Base-by-base conservation (phyloP, 1,140 invertebrate genomes). In the Stratiolaelaps scimitus region DNA sequence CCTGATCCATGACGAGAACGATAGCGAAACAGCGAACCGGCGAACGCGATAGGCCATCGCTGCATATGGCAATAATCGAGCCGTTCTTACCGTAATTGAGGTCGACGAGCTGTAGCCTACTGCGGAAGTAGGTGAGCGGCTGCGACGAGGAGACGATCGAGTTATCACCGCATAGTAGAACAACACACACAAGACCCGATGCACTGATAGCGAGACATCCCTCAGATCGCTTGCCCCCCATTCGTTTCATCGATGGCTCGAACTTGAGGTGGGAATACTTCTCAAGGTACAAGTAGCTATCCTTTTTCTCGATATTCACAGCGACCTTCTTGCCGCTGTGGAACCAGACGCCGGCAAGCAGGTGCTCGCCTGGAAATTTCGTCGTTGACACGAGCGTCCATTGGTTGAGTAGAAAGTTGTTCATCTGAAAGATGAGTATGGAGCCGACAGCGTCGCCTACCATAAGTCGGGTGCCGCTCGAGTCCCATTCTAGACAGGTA, bases 401-500 rank as follows among this genome's bases (percentile, higher is more conserved):
- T n/a, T 87, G 83, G 74, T 89, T 90, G 0, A 92, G 76, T 29
- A 88, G 75, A 73, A 86, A 82, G 68, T 90, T 86, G 71, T 83
- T 83, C 66, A 85, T 83, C 67, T 80, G 82, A 79, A 83, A 92
- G 19, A 92, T 80, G 67, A 84, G 83, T 0, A 90, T 82, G 67
- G 81, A 81, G 1, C 89, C 89, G 47, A 78, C 81, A 47, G 82
- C 80, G 70, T 87, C 87, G 0, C 82, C 86, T 0, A 90, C 78
- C 0, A 91, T 78, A 1, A 92, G 72, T 68, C 86, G 82, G 64
- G 85, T 84, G 7, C 88, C 88, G 67, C 83, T 82, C 34, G 83
- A 77, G 76, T 89, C 87, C 89, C 89, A 92, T 76, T 91, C 85
- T 19, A 92, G 72, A 17, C 84, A 82, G 19, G 85, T 87, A 7